phyloP scores from a whole-genome alignment of 2,888 invertebrate genomes.

The Brachynemurus nebulosus region DNA sequence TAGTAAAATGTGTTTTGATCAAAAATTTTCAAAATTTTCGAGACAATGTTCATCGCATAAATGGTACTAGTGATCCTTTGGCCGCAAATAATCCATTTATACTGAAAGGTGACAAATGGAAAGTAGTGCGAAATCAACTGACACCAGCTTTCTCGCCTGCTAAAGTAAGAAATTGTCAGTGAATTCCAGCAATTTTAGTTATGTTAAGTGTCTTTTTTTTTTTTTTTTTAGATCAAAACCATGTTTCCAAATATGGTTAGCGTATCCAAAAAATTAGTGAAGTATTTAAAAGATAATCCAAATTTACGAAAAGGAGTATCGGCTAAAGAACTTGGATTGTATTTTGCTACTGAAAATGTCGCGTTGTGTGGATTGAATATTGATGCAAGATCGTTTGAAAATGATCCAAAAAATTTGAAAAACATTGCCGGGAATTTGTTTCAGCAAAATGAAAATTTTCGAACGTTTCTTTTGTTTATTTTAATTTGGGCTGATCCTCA shows the following conservation, averaged over 20 bases:
- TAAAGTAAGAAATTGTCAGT: background rate
- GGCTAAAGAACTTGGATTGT: background rate
- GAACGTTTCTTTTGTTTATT: too few species aligned
- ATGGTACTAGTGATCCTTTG: conserved; percentile 20
- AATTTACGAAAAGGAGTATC: too few species aligned
- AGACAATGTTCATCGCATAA: conserved; percentile 7
- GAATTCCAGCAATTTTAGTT: background rate
- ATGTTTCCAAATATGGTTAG: background rate
- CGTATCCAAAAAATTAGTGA: background rate
- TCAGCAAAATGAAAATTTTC: too few species aligned
- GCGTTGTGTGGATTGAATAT: background rate
- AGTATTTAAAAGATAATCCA: background rate
- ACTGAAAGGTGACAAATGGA: conserved; percentile 21
- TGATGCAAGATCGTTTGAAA: background rate
- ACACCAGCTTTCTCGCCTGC: background rate
- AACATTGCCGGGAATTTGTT: too few species aligned
- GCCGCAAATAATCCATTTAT: conserved; percentile 23
- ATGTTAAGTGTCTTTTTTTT: too few species aligned
- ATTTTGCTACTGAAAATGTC: background rate
- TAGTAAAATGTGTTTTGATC: background rate
- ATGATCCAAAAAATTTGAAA: too few species aligned
- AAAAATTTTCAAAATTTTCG: background rate
- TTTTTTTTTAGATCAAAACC: background rate
- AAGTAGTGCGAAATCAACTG: conserved; percentile 7
- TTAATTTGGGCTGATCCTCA: too few species aligned